Conservation (phyloP, 2,113 vertebrate genomes). For the Thalassoma bifasciatum region DNA sequence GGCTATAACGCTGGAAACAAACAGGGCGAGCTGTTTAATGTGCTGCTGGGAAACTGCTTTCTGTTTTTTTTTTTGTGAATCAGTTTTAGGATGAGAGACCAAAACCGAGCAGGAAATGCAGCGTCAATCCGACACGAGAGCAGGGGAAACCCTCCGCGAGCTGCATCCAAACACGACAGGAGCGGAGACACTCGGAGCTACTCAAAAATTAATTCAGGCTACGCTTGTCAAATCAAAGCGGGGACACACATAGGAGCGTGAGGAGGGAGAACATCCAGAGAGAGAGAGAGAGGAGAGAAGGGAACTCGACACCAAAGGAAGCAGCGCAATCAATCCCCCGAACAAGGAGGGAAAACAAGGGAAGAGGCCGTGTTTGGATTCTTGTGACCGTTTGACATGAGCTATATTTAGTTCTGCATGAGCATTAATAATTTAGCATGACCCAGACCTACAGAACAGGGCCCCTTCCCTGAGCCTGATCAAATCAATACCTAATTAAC, state of each 20-base stretch:
- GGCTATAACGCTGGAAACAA: not conserved
- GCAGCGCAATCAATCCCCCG: too few species aligned
- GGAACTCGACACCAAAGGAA: too few species aligned
- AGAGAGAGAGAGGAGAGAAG: too few species aligned
- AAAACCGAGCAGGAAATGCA: not conserved
- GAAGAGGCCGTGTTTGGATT: slow-evolving; percentile 15
- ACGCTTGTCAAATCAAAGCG: slow-evolving; percentile 35
- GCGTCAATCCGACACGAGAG: not conserved
- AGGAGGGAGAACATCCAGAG: slow-evolving; percentile 18
- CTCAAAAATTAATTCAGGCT: slow-evolving; percentile 45
- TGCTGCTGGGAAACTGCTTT: too few species aligned
- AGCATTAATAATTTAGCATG: slow-evolving; percentile 76
- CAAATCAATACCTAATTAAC: slow-evolving; percentile 76
- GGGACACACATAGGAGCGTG: not conserved
- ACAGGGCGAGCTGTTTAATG: too few species aligned
- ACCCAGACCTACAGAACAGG: slow-evolving; percentile 49
- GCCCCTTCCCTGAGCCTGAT: slow-evolving; percentile 43
- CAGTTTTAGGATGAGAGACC: too few species aligned
- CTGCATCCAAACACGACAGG: too few species aligned
- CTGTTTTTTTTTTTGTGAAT: too few species aligned
- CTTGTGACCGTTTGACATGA: slow-evolving; percentile 50
- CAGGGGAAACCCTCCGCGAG: slow-evolving; percentile 27
- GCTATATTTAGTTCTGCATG: slow-evolving; percentile 68
- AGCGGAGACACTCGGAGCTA: too few species aligned
- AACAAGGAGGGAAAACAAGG: not conserved